Base-by-base conservation (phyloP, 2,888 invertebrate genomes). In the Lamproptera curius region DNA sequence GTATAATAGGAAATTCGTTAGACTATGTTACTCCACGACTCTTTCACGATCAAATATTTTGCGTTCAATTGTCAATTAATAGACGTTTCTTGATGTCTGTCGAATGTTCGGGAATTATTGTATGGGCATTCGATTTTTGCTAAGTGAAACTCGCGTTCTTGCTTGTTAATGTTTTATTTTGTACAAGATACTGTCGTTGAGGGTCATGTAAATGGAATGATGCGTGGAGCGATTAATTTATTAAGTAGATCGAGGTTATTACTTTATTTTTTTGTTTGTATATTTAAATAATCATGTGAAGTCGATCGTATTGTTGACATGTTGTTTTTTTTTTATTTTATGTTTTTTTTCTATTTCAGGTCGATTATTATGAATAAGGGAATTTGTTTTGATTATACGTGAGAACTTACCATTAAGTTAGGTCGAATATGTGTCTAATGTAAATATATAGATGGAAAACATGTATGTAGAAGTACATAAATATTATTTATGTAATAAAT, bases 401-500 rank as follows among this genome's bases (percentile, higher is more conserved):
- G 80, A 81, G 80, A 56, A 55, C 59, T 69, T 50, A 60, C 56
- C 69, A 64, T 31, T 76, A 72, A 72, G 76, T 70, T 80, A 84
- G 79, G 66, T 70, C 67, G 76, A 82, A 73, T 79, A 83, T 81
- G 82, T 86, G 84, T 86, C 84, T 83, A 73, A 82, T 87, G 87
- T 87, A 87, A 83, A 87, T 86, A 86, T 78, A 74, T 84, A 83
- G 80, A 74, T 62, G 73, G n/a, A 81, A 79, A 83, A 78, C 83
- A 77, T 84, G 80, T 85, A 83, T 84, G 85, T 85, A 85, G 83
- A 76, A 68, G 70, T 85, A 86, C 85, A 86, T 87, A 86, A 85
- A 85, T 84, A 61, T 77, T 87, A 86, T 86, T 86, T 86, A 86
- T 85, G 87, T 86, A 87, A 83, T 86, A 86, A 85, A 87, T 87